A percentile compares a stretch with the other conserved stretches of the same genome.
phyloP scores from a whole-genome alignment of 2,888 invertebrate species.

The Cephus pulcher region DNA sequence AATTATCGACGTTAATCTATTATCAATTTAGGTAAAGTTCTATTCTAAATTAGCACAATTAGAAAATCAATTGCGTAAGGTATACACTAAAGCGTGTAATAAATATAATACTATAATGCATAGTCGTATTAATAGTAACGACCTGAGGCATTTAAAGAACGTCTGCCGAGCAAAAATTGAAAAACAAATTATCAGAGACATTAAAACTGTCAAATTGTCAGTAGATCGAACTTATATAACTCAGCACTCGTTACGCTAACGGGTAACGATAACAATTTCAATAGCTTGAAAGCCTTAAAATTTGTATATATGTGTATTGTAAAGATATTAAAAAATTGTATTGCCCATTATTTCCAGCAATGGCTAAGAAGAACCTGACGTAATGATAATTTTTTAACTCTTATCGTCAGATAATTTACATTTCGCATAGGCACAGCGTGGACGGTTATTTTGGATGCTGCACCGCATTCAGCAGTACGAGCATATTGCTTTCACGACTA shows the following conservation, averaged over 20 bases:
- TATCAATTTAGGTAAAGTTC: background rate
- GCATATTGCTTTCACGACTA: conserved; percentile 5
- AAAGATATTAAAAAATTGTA: background rate
- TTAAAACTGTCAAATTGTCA: background rate
- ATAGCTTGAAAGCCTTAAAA: conserved; percentile 11
- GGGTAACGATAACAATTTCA: conserved; percentile 9
- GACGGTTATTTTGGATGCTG: conserved; percentile 36
- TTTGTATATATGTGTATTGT: conserved; percentile 4
- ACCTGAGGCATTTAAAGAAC: background rate
- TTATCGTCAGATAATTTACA: background rate
- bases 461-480: background rate
- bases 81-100: background rate
- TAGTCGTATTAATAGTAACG: background rate
- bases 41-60: background rate
- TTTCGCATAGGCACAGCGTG: conserved; percentile 44
- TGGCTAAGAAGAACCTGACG: conserved; percentile 7
- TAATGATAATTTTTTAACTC: background rate
- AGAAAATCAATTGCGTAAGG: background rate
- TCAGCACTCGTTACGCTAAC: background rate
- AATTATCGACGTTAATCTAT: background rate
- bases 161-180: background rate
- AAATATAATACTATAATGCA: conserved; percentile 9
- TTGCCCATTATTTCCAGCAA: background rate
- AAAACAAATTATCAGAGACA: background rate
- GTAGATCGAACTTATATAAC: background rate